Base-by-base conservation (phyloP, 92 coral and sea anemone species). In the Zoanthus sociatus region DNA sequence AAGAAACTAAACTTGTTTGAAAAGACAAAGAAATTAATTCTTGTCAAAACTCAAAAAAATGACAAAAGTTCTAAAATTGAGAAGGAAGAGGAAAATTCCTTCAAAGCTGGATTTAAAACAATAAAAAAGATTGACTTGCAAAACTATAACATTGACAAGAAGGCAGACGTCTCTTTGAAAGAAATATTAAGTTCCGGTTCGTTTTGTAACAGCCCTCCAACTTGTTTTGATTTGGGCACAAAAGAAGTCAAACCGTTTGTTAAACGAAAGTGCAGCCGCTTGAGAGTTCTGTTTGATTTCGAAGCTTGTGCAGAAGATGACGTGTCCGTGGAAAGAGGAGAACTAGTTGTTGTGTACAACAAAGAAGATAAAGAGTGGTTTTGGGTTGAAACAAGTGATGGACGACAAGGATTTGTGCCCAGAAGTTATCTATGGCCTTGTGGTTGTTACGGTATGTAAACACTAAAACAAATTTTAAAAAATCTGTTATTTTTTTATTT, bases 361-460 rank as follows among this genome's bases (percentile, higher is more conserved):
- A 91, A 88, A 48, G 94, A 91, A 48, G 94, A 91, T 13, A 63
- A 84, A 7, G 94, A 91, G 14, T 91, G 94, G 94, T 88, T 90
- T 87, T 91, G 94, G 94, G 83, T 91, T 55, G 94, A 91, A 71
- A 88, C 89, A 47, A 72, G 50, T 0, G 78, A 88, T 47, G 71
- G 86, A 0, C 64, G 61, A 17, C 91, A 73, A 84, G 94, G 94
- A 61, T 91, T 91, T 77, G 94, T 91, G 17, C 94, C 94, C 9
- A 89, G 87, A 5, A 88, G 82, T 21, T 91, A 76, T 58, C 87
- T 91, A 46, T 91, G 94, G 94, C 94, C 94, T 16, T 91, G 94
- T 72, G 91, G 91, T 7, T 91, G 94, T 74, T 88, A 91, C 33
- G 94, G 94, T 91, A 88, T 17, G 94, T 71, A 9, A 32, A n/a